phyloP scores from a whole-genome alignment of 2,888 invertebrate genomes.

The Melanargia galathea region DNA sequence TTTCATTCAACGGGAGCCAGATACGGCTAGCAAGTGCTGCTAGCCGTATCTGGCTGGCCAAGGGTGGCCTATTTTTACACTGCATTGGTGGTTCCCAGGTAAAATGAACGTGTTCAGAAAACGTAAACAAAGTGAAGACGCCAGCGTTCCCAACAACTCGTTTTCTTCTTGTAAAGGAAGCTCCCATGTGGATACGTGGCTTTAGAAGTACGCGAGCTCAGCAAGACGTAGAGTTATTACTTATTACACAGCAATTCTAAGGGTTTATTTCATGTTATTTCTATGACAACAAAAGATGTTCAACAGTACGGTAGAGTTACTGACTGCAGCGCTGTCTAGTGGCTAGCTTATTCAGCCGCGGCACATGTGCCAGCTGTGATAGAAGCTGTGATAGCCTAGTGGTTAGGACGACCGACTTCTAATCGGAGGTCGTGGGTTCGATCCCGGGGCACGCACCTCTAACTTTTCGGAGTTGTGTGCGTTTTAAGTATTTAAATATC shows the following conservation, averaged over 20 bases:
- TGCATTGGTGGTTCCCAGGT: constrained; percentile 41
- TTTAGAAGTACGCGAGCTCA: constrained; percentile 16
- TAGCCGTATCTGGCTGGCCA: no score
- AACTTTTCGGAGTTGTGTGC: no score
- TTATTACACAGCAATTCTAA: constrained; percentile 8
- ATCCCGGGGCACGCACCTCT: no score
- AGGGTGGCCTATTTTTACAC: constrained; percentile 57
- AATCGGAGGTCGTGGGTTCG: no score
- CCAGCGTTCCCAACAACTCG: constrained; percentile 20
- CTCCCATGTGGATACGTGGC: constrained; percentile 16
- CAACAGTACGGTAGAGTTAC: background rate
- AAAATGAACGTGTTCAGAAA: constrained; percentile 35
- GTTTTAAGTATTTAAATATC: no score
- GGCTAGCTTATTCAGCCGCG: no score
- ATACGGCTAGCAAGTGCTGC: constrained; percentile 25
- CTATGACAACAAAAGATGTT: background rate
- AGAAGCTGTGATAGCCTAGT: no score
- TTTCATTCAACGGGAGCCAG: constrained; percentile 25
- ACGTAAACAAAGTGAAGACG: constrained; percentile 30
- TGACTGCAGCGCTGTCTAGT: no score
- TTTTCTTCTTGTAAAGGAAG: constrained; percentile 18
- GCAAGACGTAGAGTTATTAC: constrained; percentile 8
- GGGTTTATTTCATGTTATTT: background rate
- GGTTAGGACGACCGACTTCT: no score
- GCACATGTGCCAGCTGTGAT: no score